phyloP scores from a whole-genome alignment of 2,888 invertebrate genomes.

The Microctonus brassicae region DNA sequence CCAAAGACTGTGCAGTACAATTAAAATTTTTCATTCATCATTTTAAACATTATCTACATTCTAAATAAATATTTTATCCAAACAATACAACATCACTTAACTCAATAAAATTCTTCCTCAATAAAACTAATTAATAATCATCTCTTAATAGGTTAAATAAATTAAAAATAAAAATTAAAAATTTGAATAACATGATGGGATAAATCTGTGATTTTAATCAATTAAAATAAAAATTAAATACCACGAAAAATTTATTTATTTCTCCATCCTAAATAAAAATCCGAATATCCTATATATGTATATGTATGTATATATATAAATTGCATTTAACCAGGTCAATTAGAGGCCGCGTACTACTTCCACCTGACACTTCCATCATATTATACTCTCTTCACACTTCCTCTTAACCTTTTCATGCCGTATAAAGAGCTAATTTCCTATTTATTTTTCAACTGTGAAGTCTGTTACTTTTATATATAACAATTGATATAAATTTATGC shows the following conservation, averaged over 20 bases:
- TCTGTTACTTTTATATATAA: not conserved
- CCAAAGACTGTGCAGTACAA: not conserved
- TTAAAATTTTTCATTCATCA: not conserved
- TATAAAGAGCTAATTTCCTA: not conserved
- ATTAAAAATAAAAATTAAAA: too few relatives aligned
- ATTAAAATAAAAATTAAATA: too few relatives aligned
- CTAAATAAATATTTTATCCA: too few relatives aligned
- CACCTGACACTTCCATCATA: slow-evolving; percentile 9
- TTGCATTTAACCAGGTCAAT: slow-evolving; percentile 10
- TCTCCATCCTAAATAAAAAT: too few relatives aligned
- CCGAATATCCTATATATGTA: too few relatives aligned
- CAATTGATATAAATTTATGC: not conserved
- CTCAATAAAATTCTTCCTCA: too few relatives aligned
- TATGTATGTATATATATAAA: not conserved
- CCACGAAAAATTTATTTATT: too few relatives aligned
- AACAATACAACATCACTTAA: too few relatives aligned
- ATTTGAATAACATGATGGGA: too few relatives aligned
- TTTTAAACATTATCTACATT: not conserved
- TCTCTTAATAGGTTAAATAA: too few relatives aligned
- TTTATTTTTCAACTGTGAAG: not conserved
- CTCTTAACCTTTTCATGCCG: not conserved
- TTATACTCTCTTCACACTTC: not conserved
- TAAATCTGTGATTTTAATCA: too few relatives aligned
- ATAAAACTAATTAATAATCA: too few relatives aligned
- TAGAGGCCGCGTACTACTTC: slow-evolving; percentile 4